phyloP scores from a whole-genome alignment of 2,113 vertebrate genomes.

The Plestiodon gilberti region DNA sequence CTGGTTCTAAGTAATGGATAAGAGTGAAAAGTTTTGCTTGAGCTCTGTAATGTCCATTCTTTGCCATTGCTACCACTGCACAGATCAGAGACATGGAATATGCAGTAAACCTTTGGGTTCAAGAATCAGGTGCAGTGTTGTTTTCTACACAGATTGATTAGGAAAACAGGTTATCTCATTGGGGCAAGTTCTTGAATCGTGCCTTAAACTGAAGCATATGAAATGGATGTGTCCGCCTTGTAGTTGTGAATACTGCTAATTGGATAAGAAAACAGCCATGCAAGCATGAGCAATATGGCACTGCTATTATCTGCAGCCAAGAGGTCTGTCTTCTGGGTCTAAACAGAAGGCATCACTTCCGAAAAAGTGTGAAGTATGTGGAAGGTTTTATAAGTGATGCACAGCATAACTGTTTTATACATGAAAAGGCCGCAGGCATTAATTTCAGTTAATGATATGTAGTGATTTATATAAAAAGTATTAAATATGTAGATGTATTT shows the following conservation, averaged over 20 bases:
- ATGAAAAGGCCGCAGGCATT: conserved; percentile 14
- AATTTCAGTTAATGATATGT: conserved; percentile 34
- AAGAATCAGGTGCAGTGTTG: not conserved
- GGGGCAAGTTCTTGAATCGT: not conserved
- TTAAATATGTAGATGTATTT: conserved; percentile 45
- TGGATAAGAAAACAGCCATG: not conserved
- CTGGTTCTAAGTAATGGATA: not conserved
- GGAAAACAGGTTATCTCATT: not conserved
- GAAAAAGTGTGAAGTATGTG: not conserved
- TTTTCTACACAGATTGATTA: not conserved
- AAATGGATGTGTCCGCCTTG: not conserved
- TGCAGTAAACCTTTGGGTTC: not conserved
- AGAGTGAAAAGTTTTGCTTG: not conserved
- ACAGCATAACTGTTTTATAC: conserved; percentile 3
- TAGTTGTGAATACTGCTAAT: not conserved
- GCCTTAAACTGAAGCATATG: not conserved
- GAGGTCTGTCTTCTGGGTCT: not conserved
- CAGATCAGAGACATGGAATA: not conserved
- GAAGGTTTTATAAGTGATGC: conserved; percentile 28
- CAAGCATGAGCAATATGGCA: not conserved
- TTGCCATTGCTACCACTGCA: too few relatives aligned
- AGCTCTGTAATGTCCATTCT: too few relatives aligned
- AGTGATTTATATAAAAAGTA: conserved; percentile 9
- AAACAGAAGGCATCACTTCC: not conserved
- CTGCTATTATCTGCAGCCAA: not conserved